phyloP scores from a whole-genome alignment of 2,888 invertebrate species.

The Oscheius sp. region DNA sequence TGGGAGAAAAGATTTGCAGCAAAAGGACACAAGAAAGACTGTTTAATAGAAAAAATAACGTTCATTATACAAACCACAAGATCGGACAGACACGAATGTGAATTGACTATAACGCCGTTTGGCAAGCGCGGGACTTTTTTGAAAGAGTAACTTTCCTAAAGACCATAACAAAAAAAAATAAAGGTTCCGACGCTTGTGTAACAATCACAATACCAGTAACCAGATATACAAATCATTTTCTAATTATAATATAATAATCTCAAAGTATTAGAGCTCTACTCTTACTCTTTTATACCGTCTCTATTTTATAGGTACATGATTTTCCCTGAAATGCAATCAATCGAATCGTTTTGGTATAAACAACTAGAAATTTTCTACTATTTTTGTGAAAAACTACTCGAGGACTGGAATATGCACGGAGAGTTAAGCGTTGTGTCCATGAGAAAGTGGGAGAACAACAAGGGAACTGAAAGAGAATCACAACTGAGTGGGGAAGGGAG shows the following conservation, averaged over 20 bases:
- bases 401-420: slow-evolving; percentile 20
- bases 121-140: slow-evolving; percentile 23
- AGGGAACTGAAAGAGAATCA: slow-evolving; percentile 24
- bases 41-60: slow-evolving; percentile 11
- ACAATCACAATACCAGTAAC: slow-evolving; percentile 34
- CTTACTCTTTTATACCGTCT: background rate
- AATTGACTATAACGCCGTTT: slow-evolving; percentile 31
- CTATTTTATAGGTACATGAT: slow-evolving; percentile 17
- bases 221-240: slow-evolving; percentile 31
- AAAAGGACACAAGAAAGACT: background rate
- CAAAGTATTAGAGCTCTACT: slow-evolving; percentile 17
- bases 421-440: slow-evolving; percentile 22
- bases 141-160: slow-evolving; percentile 7
- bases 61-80: slow-evolving; percentile 33
- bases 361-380: background rate
- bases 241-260: slow-evolving; percentile 25
- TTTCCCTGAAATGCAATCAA: slow-evolving; percentile 32
- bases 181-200: slow-evolving; percentile 31
- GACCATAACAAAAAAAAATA: background rate
- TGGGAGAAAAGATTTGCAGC: too few relatives aligned
- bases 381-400: background rate
- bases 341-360: slow-evolving; percentile 5
- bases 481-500: slow-evolving; percentile 36
- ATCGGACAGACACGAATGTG: slow-evolving; percentile 33
- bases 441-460: slow-evolving; percentile 1